phyloP scores from a whole-genome alignment of 2,888 invertebrate genomes.

The Nomada goodeniana region DNA sequence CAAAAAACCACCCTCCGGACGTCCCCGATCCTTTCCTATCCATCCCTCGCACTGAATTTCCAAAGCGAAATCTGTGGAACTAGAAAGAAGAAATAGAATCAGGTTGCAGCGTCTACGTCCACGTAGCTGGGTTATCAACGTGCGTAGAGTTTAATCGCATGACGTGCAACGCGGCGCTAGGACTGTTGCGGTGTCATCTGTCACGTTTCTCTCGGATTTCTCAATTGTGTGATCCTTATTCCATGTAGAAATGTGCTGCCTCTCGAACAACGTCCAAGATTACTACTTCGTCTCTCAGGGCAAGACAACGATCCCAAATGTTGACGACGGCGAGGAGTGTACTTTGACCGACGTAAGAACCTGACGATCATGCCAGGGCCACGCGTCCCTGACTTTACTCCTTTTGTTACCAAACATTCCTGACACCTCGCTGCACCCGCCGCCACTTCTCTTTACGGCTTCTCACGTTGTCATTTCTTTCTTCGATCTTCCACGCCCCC shows the following conservation, averaged over 20 bases:
- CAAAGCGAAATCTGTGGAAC: background rate
- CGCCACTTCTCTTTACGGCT: constrained; percentile 34
- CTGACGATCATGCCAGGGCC: constrained; percentile 73
- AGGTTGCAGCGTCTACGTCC: constrained; percentile 32
- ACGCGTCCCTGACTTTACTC: constrained; percentile 52
- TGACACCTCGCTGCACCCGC: constrained; percentile 13
- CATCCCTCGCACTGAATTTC: background rate
- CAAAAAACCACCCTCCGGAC: background rate
- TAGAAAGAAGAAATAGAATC: constrained; percentile 7
- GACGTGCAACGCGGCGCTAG: background rate
- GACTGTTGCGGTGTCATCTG: constrained; percentile 12
- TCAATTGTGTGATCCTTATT: constrained; percentile 59
- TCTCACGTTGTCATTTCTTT: constrained; percentile 19
- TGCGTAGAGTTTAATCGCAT: constrained; percentile 3
- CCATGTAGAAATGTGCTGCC: constrained; percentile 88
- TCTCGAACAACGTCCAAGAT: constrained; percentile 92
- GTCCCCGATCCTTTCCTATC: background rate
- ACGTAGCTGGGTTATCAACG: background rate
- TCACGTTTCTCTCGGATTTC: constrained; percentile 20
- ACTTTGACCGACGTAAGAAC: constrained; percentile 91
- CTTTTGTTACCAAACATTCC: constrained; percentile 25
- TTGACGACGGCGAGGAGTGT: constrained; percentile 97
- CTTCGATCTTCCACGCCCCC: constrained; percentile 14
- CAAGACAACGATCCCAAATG: constrained; percentile 94
- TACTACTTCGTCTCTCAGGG: constrained; percentile 97